phyloP scores from a whole-genome alignment of 1,140 invertebrate species.

The Neodiprion fabricii region DNA sequence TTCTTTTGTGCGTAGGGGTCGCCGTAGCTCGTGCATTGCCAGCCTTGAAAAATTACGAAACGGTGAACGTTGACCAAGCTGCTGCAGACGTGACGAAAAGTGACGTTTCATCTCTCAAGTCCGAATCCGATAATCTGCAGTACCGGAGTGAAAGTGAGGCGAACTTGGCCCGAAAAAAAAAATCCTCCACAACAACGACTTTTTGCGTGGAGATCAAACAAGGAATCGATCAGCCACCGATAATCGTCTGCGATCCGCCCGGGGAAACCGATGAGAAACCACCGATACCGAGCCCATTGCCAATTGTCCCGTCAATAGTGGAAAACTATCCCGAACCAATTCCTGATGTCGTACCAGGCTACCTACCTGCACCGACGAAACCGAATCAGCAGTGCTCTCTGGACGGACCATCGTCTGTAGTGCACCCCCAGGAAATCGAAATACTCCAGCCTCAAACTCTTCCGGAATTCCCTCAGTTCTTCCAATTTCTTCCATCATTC shows the following conservation, averaged over 20 bases:
- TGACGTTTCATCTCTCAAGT: too few relatives aligned
- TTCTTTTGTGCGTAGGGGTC: neutral
- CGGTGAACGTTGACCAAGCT: neutral
- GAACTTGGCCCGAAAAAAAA: conserved; percentile 21
- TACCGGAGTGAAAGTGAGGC: neutral
- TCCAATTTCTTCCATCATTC: too few relatives aligned
- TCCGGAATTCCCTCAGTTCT: too few relatives aligned
- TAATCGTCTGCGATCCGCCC: neutral
- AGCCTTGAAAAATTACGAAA: neutral
- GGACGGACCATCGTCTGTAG: too few relatives aligned
- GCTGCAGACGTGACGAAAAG: too few relatives aligned
- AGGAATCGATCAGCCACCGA: neutral
- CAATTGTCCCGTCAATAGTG: too few relatives aligned
- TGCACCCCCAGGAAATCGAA: too few relatives aligned
- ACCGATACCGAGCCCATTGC: neutral
- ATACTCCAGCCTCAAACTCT: too few relatives aligned
- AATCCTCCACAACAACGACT: conserved; percentile 27
- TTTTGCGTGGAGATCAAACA: conserved; percentile 33
- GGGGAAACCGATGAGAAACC: neutral
- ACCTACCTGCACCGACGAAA: neutral
- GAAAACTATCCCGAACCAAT: neutral
- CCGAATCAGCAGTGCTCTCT: too few relatives aligned
- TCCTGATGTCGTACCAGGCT: neutral
- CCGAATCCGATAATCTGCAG: too few relatives aligned
- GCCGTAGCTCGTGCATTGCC: neutral